Evolutionary conservation across 2,113 vertebrate species (phyloP).

Genomic region (Poecilia latipinna): DNA sequence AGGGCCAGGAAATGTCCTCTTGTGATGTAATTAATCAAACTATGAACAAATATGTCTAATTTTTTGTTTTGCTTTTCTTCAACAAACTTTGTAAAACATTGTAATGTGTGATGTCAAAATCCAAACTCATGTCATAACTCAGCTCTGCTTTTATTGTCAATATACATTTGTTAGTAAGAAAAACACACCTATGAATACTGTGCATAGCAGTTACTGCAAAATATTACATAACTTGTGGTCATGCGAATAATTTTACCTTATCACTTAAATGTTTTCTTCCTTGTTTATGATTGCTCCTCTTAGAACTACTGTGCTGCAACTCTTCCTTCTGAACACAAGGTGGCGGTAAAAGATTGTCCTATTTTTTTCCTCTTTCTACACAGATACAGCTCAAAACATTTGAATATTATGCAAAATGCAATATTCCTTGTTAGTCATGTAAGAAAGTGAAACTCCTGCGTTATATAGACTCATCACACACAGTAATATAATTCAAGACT

Average conservation of each 20-base stretch:
- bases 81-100: background rate
- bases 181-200: background rate
- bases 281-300: background rate
- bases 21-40: background rate
- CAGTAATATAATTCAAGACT: too few species aligned
- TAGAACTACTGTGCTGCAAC: background rate
- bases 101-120: background rate
- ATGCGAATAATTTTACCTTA: background rate
- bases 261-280: background rate
- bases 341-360: slow-evolving; percentile 39
- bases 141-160: background rate
- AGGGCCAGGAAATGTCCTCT: background rate
- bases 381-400: too few species aligned
- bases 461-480: too few species aligned
- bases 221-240: background rate
- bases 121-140: background rate
- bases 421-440: too few species aligned
- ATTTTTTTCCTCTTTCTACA: background rate
- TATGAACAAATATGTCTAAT: background rate
- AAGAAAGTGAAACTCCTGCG: too few species aligned
- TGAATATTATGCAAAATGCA: too few species aligned
- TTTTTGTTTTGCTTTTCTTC: background rate
- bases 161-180: background rate
- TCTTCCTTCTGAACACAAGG: slow-evolving; percentile 47
- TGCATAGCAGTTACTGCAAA: background rate